A percentile compares a stretch with the other conserved stretches of the same genome.
Conservation (phyloP, 1,140 invertebrate genomes). For the Oreohelix idahoensis region DNA sequence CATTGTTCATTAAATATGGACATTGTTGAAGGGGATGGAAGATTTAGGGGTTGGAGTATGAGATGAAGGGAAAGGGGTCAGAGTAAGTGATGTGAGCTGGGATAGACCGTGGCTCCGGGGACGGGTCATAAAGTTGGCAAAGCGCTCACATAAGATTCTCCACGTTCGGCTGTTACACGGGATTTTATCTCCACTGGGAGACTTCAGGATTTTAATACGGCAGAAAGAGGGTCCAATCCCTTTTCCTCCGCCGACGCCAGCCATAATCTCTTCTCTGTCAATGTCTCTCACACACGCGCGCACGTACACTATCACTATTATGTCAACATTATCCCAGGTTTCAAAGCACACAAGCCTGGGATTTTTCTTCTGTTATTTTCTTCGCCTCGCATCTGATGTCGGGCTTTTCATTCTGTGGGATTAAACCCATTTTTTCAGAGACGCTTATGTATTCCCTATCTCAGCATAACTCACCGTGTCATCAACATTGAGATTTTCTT, state of each 20-base stretch:
- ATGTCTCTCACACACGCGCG: not conserved
- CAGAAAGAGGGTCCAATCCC: not conserved
- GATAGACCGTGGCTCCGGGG: not conserved
- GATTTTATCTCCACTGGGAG: not conserved
- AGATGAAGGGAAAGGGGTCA: not conserved
- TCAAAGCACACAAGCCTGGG: no score
- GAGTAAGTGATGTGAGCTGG: not conserved
- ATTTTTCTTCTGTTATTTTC: no score
- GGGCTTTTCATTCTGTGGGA: not conserved
- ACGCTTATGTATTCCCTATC: not conserved
- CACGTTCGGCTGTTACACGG: not conserved
- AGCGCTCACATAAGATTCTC: not conserved
- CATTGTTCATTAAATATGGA: conserved; percentile 9
- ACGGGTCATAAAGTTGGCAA: conserved; percentile 1
- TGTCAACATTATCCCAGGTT: no score
- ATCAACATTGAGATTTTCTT: not conserved
- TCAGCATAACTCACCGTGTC: not conserved
- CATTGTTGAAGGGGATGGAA: not conserved
- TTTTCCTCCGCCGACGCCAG: not conserved
- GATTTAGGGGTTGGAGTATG: not conserved
- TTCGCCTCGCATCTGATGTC: not conserved
- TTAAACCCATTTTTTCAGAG: not conserved
- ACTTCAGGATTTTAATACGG: not conserved
- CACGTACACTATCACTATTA: not conserved
- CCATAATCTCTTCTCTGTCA: conserved; percentile 5